Base-by-base conservation (phyloP, 2,888 invertebrate species). In the Biston stratarius region DNA sequence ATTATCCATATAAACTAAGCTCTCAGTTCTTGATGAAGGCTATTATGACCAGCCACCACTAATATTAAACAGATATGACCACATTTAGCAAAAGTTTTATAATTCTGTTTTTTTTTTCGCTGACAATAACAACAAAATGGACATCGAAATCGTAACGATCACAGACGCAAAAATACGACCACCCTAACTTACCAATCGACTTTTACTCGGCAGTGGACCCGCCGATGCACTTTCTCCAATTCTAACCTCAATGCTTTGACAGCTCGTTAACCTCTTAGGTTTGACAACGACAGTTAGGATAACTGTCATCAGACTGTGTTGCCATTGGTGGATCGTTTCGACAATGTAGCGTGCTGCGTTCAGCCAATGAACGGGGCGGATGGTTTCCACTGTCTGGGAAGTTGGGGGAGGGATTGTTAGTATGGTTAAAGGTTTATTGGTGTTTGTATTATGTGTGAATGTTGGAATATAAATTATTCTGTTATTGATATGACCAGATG, bases 341-440 rank as follows among this genome's bases (percentile, higher is more conserved):
- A 84, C 74, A 67, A 89, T 72, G 72, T 77, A 83, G 66, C 74
- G 76, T 74, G 80, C 80, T 74, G 81, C 83, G 69, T 82, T 73
- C 60, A 66, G 77, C 88, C 87, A 89, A 36, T 72, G 74, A 66
- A 83, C 64, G 44, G 77, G 74, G 64, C 75, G 73, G 71, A 82
- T 82, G 73, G 66, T 74, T 73, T 74, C 70, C 58, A 85, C 44
- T 60, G 65, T 85, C 90, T 90, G 88, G 63, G 84, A 73, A 80
- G 57, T 40, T 7, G 55, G 47, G 12, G 58, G 49, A 38, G 45
- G 12, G 72, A 72, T 69, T 73, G 66, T 71, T 61, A 56, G 64
- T 56, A 65, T 12, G 61, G 49, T 42, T 9, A 24, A 10, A n/a
- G 56, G 44, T 24, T 52, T 55, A 38, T 68, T 56, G 57, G 44